Conservation (phyloP, 2,888 invertebrate genomes). For the Steinernema scapterisci region DNA sequence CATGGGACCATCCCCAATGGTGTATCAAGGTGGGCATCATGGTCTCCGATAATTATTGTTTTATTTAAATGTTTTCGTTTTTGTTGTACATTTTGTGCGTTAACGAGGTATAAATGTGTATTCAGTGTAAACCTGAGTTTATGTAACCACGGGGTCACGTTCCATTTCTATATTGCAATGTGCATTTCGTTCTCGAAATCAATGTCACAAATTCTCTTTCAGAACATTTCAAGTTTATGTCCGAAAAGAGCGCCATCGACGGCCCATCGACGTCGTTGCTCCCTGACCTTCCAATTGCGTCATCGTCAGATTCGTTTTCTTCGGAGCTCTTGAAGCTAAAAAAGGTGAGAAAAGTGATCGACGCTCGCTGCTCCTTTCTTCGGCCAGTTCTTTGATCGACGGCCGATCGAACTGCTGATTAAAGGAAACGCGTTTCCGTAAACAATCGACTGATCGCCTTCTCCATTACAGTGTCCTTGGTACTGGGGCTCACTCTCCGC, state of each 20-base stretch:
- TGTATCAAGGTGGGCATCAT: conserved; percentile 12
- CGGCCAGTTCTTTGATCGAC: background rate
- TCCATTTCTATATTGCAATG: too few relatives aligned
- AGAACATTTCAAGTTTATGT: background rate
- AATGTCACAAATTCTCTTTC: too few relatives aligned
- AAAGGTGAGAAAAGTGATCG: conserved; percentile 19
- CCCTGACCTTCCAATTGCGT: background rate
- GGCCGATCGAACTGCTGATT: background rate
- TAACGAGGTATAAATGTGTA: conserved; percentile 22
- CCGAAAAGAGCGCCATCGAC: background rate
- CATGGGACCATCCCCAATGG: background rate
- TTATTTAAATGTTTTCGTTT: background rate
- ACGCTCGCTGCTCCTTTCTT: conserved; percentile 21
- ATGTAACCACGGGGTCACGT: too few relatives aligned
- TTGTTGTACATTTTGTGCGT: background rate
- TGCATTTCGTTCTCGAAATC: too few relatives aligned
- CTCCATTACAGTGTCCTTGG: conserved; percentile 73
- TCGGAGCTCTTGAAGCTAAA: background rate
- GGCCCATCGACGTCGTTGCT: conserved; percentile 9
- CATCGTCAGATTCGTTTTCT: background rate
- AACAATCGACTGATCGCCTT: conserved; percentile 8
- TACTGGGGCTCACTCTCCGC: conserved; percentile 82
- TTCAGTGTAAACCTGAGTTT: background rate
- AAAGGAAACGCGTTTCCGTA: background rate
- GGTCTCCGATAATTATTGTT: background rate